These are phyloP conservation scores for Protonibea diacanthus DNA, from an alignment of 2,797 vertebrate genomes.

Conservation along the genomic window DNA sequence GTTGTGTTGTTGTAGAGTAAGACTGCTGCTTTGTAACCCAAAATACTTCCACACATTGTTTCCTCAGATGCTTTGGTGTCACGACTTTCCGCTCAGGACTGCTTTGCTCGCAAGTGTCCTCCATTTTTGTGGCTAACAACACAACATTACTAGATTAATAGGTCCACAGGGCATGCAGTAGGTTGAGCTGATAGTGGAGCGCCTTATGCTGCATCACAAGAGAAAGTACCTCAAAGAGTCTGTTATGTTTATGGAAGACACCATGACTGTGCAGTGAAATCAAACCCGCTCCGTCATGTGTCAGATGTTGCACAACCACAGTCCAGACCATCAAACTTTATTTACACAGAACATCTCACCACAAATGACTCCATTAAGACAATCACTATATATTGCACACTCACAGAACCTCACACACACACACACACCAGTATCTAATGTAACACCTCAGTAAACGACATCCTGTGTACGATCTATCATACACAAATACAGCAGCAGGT, in stretches of 20 bases:
- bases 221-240: no score
- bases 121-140: no score
- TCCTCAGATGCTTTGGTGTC: no score
- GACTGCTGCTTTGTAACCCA: no score
- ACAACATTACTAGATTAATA: no score
- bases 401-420: neutral
- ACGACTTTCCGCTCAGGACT: no score
- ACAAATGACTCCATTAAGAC: neutral
- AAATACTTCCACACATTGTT: no score
- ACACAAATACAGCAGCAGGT: conserved; percentile 7
- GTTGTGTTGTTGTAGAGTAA: no score
- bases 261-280: neutral
- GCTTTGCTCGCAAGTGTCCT: no score
- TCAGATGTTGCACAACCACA: neutral
- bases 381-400: neutral
- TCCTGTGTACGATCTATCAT: neutral
- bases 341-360: conserved; percentile 3
- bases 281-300: neutral
- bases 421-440: neutral
- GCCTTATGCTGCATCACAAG: no score
- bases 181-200: no score
- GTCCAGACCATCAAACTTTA: neutral
- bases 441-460: neutral
- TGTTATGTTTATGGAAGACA: neutral
- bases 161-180: no score